Conservation (phyloP, 2,113 vertebrate species). For the Aegithalos caudatus region DNA sequence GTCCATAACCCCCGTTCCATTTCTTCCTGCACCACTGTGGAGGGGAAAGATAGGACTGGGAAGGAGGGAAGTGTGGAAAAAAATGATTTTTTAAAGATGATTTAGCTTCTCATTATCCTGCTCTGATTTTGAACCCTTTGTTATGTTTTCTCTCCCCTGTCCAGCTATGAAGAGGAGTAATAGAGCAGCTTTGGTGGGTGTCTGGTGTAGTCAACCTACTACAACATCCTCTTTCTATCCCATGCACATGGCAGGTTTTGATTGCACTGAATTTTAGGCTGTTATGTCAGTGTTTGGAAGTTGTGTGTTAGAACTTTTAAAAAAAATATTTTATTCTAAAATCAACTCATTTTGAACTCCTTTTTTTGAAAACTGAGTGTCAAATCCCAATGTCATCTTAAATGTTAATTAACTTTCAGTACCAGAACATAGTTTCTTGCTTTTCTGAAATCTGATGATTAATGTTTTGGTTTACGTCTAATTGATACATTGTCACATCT, state of each 20-base stretch:
- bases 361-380: neutral
- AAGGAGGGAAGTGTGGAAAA: neutral
- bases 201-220: neutral
- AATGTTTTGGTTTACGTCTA: slow-evolving; percentile 33
- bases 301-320: neutral
- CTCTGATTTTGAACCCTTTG: neutral
- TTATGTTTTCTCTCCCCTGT: neutral
- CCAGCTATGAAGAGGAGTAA: neutral
- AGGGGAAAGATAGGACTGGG: neutral
- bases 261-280: neutral
- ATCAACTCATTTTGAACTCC: neutral
- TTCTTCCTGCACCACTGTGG: accelerated
- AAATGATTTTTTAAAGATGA: neutral
- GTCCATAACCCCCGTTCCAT: neutral
- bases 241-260: neutral
- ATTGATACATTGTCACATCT: neutral
- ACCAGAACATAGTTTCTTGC: neutral
- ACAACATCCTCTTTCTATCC: neutral
- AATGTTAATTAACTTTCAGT: neutral
- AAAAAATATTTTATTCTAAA: neutral
- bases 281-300: neutral
- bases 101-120: neutral
- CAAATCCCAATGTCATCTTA: neutral
- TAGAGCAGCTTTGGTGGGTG: neutral
- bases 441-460: slow-evolving; percentile 36